Conservation (phyloP, 1,140 invertebrate genomes). For the Thaumatotibia leucotreta region DNA sequence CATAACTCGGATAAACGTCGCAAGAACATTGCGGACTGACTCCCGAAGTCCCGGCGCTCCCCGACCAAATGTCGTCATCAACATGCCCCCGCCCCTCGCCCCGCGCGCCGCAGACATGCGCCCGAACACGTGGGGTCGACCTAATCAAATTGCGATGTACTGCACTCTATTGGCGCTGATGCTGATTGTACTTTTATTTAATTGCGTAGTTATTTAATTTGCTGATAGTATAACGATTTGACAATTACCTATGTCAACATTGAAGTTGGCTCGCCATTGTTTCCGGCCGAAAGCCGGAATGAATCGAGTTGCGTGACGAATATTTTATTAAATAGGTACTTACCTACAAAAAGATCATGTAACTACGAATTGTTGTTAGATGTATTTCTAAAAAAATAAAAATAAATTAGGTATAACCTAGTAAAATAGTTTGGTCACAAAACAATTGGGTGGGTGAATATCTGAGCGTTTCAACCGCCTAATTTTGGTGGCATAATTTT, state of each 20-base stretch:
- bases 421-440: no score
- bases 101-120: slow-evolving; percentile 49
- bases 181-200: slow-evolving; percentile 1
- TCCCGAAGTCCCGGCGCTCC: slow-evolving; percentile 33
- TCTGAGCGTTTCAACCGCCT: no score
- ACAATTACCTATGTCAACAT: not conserved
- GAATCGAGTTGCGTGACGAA: not conserved
- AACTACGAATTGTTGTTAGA: no score
- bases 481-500: no score
- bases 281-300: not conserved
- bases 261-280: not conserved
- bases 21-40: slow-evolving; percentile 24
- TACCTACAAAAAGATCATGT: no score
- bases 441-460: no score
- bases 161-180: slow-evolving; percentile 29
- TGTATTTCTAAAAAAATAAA: no score
- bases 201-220: no score
- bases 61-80: slow-evolving; percentile 65
- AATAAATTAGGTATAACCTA: no score
- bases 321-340: not conserved
- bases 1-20: slow-evolving; percentile 28
- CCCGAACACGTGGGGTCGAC: slow-evolving; percentile 24
- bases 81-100: slow-evolving; percentile 36
- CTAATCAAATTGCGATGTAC: slow-evolving; percentile 49
- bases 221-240: no score